Conservation (phyloP, 2,888 invertebrate species). For the Philereme transversata region DNA sequence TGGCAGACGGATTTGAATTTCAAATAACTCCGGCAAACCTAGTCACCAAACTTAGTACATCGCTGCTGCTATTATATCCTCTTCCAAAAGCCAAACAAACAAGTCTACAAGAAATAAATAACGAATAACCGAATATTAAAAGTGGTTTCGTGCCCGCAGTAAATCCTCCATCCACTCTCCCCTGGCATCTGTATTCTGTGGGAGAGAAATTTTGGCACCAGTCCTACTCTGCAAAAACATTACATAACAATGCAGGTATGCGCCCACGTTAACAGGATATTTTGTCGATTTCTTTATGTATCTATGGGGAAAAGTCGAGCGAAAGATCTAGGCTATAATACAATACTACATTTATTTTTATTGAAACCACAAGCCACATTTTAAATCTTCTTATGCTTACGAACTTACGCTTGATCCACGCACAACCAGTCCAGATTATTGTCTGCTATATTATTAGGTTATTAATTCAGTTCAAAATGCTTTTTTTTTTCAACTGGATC, state of each 20-base stretch:
- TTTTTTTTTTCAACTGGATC: too few species aligned
- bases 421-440: too few species aligned
- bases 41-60: background rate
- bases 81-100: background rate
- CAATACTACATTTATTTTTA: too few species aligned
- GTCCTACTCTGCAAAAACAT: conserved; percentile 70
- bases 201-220: conserved; percentile 71
- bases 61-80: too few species aligned
- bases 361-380: too few species aligned
- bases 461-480: too few species aligned
- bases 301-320: conserved; percentile 5
- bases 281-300: conserved; percentile 43
- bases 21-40: background rate
- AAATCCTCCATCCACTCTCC: conserved; percentile 33
- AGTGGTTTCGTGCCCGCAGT: conserved; percentile 39
- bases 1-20: background rate
- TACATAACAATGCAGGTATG: conserved; percentile 77
- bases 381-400: too few species aligned
- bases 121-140: conserved; percentile 20
- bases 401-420: too few species aligned
- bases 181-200: conserved; percentile 44
- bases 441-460: too few species aligned
- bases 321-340: background rate
- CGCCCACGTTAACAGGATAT: conserved; percentile 48
- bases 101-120: background rate